Base-by-base conservation (phyloP, 2,888 invertebrate genomes). In the Thera obeliscata region DNA sequence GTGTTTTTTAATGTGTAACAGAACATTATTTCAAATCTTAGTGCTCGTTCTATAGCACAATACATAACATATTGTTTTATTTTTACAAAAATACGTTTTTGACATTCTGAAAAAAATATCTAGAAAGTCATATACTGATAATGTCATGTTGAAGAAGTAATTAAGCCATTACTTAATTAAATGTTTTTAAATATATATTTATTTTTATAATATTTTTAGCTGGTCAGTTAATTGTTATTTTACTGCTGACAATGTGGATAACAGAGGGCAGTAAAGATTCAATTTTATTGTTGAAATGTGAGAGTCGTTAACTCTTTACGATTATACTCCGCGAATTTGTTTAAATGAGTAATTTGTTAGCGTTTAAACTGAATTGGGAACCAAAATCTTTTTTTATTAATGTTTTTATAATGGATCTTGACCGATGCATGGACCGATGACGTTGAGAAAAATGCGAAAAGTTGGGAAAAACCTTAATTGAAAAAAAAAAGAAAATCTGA, bases 231-330 rank as follows among this genome's bases (percentile, higher is more conserved):
- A 48, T 66, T 62, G 48, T 54, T 61, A 57, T 61, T 52, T 50
- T 36, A 59, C 35, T 50, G 69, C 57, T 69, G 66, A 74, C 73
- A 73, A 56, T 67, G 60, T 63, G 61, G 52, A 60, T 56, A 63
- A 33, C 56, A 48, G 66, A 57, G 61, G 61, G 64, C 46, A 69
- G 36, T 74, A 73, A 76, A 74, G 52, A 60, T 5, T 52, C 67
- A 66, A 66, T 74, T 74, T 78, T 76, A 77, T 75, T 71, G 67
- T 72, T 66, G 38, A 59, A 62, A 65, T 62, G 65, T 52, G 60
- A 71, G 56, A 71, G 69, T 61, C 67, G 74, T 64, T 65, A 65
- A 50, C n/a, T 9, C 38, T 71, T 66, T 61, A 64, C 62, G 64
- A 68, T 33, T 33, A 33, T 33, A 33, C 49, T 56, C 41, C 7